These are phyloP conservation scores for Sinotaia quadrata DNA, from an alignment of 2,888 invertebrate species.

Conservation along the genomic window DNA sequence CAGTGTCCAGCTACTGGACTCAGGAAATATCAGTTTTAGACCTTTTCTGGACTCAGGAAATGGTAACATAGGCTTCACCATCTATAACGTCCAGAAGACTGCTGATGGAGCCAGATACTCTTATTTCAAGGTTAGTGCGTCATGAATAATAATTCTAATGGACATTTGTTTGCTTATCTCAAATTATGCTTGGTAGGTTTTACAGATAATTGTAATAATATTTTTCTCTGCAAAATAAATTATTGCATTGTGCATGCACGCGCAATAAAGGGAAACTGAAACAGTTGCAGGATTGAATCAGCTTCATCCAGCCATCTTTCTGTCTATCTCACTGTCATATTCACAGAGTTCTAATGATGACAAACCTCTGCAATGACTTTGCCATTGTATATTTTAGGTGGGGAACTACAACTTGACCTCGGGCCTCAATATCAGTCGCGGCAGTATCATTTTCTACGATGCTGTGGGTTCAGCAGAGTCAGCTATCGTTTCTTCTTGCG, in stretches of 20 bases:
- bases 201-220: too few species aligned
- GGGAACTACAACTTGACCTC: slow-evolving; percentile 29
- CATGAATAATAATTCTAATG: too few species aligned
- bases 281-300: too few species aligned
- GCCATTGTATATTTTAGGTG: slow-evolving; percentile 33
- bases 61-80: slow-evolving; percentile 51
- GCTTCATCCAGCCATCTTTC: too few species aligned
- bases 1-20: slow-evolving; percentile 14
- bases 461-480: slow-evolving; percentile 15
- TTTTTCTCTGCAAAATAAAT: too few species aligned
- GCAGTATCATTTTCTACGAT: slow-evolving; percentile 35
- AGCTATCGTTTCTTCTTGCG: slow-evolving; percentile 1
- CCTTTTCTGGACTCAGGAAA: slow-evolving; percentile 51
- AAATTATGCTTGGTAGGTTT: too few species aligned
- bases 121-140: slow-evolving; percentile 41
- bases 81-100: slow-evolving; percentile 51
- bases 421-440: slow-evolving; percentile 20
- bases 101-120: slow-evolving; percentile 14
- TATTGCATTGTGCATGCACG: too few species aligned
- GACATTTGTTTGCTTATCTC: too few species aligned
- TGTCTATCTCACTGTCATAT: too few species aligned
- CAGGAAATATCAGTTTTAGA: slow-evolving; percentile 18
- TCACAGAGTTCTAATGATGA: too few species aligned
- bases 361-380: too few species aligned
- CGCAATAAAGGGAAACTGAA: too few species aligned